Conservation (phyloP, 2,113 vertebrate genomes). For the Lepidothrix coronata region DNA sequence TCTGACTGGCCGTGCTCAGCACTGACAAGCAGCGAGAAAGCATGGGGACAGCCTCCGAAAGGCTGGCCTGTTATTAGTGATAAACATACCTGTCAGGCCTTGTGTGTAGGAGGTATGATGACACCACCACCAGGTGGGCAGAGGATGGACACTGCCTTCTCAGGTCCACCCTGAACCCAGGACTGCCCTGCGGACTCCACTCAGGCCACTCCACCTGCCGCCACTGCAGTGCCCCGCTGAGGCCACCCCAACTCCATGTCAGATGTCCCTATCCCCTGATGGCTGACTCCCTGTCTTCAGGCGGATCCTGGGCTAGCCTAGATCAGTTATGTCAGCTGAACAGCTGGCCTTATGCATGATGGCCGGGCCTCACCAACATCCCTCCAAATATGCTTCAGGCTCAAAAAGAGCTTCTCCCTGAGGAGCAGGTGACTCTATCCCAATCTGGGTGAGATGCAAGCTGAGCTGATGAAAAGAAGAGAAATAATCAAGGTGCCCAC, state of each 20-base stretch:
- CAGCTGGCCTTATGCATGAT: rapidly evolving
- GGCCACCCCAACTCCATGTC: not conserved
- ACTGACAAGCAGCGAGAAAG: not conserved
- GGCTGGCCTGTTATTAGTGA: not conserved
- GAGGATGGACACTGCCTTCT: not conserved
- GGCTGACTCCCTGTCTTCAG: not conserved
- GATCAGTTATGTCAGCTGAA: not conserved
- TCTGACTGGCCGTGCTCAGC: not conserved
- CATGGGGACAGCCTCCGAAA: not conserved
- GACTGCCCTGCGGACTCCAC: rapidly evolving
- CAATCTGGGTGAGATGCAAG: not conserved
- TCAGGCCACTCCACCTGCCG: not conserved
- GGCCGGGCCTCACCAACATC: not conserved
- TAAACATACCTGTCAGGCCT: not conserved
- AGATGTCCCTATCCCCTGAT: not conserved
- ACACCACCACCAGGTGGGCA: not conserved
- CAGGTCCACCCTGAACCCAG: rapidly evolving
- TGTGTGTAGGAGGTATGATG: rapidly evolving
- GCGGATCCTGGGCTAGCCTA: not conserved
- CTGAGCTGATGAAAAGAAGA: not conserved
- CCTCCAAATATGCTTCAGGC: not conserved
- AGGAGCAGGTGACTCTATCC: not conserved
- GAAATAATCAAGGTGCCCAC: not conserved
- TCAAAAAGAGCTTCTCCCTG: not conserved
- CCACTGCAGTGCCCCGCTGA: not conserved